Percentiles rank a stretch among this genome's conserved stretches.
Evolutionary conservation across 1,140 invertebrate genomes (phyloP).

Genomic region (Drosophila ananassae): DNA sequence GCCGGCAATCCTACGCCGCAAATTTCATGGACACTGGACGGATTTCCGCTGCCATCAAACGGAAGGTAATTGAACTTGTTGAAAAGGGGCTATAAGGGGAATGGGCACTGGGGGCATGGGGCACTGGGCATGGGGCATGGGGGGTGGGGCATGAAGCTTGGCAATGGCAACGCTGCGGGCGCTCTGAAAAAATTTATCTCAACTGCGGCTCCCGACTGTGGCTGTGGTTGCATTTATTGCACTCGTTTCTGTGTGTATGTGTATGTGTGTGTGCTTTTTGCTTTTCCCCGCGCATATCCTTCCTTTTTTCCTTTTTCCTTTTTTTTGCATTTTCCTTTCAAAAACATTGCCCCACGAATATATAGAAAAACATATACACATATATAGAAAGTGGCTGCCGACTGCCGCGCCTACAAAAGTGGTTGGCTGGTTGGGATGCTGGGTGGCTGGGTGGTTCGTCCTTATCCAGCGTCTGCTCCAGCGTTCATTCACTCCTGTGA

Average conservation of each 20-base stretch:
- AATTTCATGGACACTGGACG: constrained; percentile 92
- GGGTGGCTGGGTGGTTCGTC: constrained; percentile 18
- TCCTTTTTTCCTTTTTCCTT: constrained; percentile 19
- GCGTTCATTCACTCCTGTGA: constrained; percentile 73
- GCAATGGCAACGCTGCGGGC: constrained; percentile 72
- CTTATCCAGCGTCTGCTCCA: constrained; percentile 57
- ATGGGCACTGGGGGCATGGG: not conserved
- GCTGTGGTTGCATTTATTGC: constrained; percentile 74
- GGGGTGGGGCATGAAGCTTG: constrained; percentile 20
- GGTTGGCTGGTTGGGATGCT: constrained; percentile 9
- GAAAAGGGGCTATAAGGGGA: constrained; percentile 47
- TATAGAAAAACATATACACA: constrained; percentile 53
- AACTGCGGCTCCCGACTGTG: constrained; percentile 53
- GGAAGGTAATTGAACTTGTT: constrained; percentile 87
- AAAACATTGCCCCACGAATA: constrained; percentile 64
- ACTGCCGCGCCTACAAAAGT: constrained; percentile 58
- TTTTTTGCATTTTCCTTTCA: constrained; percentile 71
- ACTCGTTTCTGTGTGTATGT: constrained; percentile 48
- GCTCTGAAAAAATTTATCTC: constrained; percentile 47
- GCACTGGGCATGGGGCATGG: not conserved
- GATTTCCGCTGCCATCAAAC: constrained; percentile 89
- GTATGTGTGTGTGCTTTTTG: constrained; percentile 41
- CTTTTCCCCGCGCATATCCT: constrained; percentile 25
- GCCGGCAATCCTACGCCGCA: constrained; percentile 93
- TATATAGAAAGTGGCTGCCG: constrained; percentile 71